Base-by-base conservation (phyloP, 2,888 invertebrate species). In the Drosophila rubida region DNA sequence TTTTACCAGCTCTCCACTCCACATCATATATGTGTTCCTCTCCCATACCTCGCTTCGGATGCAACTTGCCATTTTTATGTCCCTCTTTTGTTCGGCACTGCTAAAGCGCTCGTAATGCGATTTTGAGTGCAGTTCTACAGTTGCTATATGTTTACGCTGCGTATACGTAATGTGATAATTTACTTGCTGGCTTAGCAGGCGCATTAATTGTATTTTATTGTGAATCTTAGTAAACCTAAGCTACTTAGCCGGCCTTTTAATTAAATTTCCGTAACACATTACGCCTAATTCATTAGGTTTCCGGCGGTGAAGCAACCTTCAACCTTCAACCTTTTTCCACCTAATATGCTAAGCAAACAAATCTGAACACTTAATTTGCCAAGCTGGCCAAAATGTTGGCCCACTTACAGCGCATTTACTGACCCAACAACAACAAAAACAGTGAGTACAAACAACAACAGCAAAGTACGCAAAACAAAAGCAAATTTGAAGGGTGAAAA, bases 281-380 rank as follows among this genome's bases (percentile, higher is more conserved):
- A 64, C 13, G 61, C 49, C 55, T 44, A 66, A 79, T 63, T 79
- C 65, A 76, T 59, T 74, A 42, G 54, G 25, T 50, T 55, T 51
- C 44, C 30, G 11, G 32, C 35, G 22, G 8, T 6, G 8, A 11
- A 1, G 19, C 11, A n/a, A 6, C 22, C 70, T 19, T 62, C 42
- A 39, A 61, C 58, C 65, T 72, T n/a, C 19, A 19, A 19, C 19
- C 19, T 59, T 61, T 59, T 42, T 45, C 30, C 69, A 68, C 69
- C 85, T 67, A 61, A 60, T 64, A 35, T 64, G 60, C 69, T 65
- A 82, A 82, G 67, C 63, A 81, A 81, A 85, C 88, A 83, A 78
- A 83, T 88, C 88, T 65, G 69, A 66, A 80, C 81, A 83, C 87
- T 82, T 88, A 73, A 80, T 80, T 86, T 77, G 69, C 70, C 64